Evolutionary conservation across 2,797 vertebrate genomes (phyloP), one percentile per base, ranked within the genome.

Genomic region (Carapus acus): DNA sequence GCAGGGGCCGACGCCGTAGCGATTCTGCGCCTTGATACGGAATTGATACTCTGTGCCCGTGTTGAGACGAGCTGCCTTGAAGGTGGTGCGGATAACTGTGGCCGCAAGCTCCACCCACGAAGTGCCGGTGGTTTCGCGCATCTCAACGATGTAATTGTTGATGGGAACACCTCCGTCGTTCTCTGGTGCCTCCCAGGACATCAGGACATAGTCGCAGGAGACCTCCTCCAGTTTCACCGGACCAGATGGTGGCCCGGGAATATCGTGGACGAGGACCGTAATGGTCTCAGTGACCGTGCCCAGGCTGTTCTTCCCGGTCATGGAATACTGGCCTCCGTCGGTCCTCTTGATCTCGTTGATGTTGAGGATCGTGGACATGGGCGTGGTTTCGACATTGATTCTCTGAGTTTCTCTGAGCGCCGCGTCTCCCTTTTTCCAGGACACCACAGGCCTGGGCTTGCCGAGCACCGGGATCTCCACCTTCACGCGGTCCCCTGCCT

Each of bases 151-250:
- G 8, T 99, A 99, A 66, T 94, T 99, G 80, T 89, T 98, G 68
- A 99, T 95, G 49, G 96, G 93, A 66, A 98, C 95, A 7, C 96
- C 96, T 57, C 96, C 96, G 60, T 99, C 96, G 57, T 92, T 89
- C 69, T 97, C 88, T 53, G 96, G 96, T 63, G 91, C 86, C 33
- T 96, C 93, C 96, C 96, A 99, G 8, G 96, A 97, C 72, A 98
- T 90, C 43, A 91, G 87, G 49, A 96, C 72, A 78, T 88, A 94
- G 79, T 98, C 95, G 78, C 92, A 96, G 47, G 96, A 98, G 73
- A 99, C 86, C 84, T 99, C 95, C 21, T 99, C 96, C 62, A 96
- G 78, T 79, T 94, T 98, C 63, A 98, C 89, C 51, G 96, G 96
- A 77, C 95, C 96, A 67, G 89, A 94, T 58, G 96, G 94, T 41